Percentiles rank a stretch among this genome's conserved stretches.
Conservation (phyloP, 1,140 invertebrate species). For the Matsumurasca onukii region DNA sequence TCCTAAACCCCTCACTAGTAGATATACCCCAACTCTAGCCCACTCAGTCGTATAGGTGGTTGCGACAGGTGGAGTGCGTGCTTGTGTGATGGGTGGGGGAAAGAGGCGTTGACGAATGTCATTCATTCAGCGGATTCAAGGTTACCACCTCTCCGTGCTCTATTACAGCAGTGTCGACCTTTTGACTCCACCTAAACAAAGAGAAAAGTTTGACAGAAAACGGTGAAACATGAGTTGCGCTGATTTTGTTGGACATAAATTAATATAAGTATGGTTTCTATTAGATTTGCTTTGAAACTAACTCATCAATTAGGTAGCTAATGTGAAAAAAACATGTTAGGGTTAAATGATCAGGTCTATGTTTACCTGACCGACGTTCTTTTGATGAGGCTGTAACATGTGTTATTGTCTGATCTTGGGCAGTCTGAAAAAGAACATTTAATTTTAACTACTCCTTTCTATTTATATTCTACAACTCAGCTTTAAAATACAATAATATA, state of each 20-base stretch:
- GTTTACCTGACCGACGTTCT: slow-evolving; percentile 8
- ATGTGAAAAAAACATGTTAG: background rate
- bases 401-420: slow-evolving; percentile 13
- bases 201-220: background rate
- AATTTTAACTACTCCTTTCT: background rate
- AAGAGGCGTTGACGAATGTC: background rate
- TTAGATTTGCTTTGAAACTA: background rate
- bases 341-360: background rate
- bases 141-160: slow-evolving; percentile 23
- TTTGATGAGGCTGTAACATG: slow-evolving; percentile 13
- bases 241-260: background rate
- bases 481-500: background rate
- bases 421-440: background rate
- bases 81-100: background rate
- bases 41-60: slow-evolving; percentile 13
- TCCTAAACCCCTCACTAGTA: too few species aligned
- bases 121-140: background rate
- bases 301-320: background rate
- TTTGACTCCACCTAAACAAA: slow-evolving; percentile 7
- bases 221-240: background rate
- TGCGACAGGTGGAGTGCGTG: background rate
- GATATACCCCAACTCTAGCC: too few species aligned
- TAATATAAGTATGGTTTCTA: background rate
- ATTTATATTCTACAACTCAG: background rate
- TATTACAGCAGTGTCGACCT: slow-evolving; percentile 12